These are phyloP conservation scores for Carollia perspicillata DNA, from an alignment of 2,113 vertebrate species.

Conservation along the genomic window DNA sequence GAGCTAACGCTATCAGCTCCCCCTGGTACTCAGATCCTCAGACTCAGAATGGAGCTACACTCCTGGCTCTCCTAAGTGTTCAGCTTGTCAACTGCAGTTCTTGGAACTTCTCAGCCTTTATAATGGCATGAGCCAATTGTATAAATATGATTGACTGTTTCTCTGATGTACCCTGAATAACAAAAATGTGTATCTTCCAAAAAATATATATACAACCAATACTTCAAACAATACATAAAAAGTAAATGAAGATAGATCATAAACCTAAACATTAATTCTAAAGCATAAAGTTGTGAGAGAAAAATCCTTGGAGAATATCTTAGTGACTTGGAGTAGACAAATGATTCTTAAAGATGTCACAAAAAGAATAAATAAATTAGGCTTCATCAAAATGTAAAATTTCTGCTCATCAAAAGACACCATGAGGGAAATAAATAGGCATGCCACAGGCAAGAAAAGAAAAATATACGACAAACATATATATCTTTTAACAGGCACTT, in stretches of 20 bases:
- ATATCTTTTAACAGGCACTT: neutral
- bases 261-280: neutral
- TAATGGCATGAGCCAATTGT: neutral
- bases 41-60: neutral
- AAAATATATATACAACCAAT: neutral
- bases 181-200: neutral
- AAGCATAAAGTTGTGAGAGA: neutral
- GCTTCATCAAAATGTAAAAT: neutral
- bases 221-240: neutral
- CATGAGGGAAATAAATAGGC: neutral
- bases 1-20: neutral
- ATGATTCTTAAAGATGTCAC: neutral
- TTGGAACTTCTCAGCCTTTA: neutral
- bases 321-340: neutral
- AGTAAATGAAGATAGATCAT: neutral
- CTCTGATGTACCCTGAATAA: neutral
- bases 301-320: neutral
- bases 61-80: too few species aligned
- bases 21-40: neutral
- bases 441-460: neutral
- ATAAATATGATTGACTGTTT: neutral
- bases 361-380: neutral
- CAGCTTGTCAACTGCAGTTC: neutral
- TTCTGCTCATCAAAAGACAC: neutral
- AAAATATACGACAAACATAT: neutral